Conservation (phyloP, 2,113 vertebrate species). For the Scalopus aquaticus region DNA sequence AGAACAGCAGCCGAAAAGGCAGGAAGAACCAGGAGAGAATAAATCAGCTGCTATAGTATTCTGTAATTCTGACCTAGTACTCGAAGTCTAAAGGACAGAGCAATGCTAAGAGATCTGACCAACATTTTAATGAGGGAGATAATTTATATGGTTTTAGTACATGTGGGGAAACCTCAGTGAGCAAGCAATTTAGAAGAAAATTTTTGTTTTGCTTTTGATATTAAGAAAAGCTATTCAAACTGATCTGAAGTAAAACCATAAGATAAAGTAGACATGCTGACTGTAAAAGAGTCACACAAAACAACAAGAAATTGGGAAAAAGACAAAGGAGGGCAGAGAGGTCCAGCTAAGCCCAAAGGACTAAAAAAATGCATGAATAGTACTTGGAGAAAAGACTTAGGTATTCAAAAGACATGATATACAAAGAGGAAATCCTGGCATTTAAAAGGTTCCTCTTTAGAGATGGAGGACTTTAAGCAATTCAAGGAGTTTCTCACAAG, state of each 20-base stretch:
- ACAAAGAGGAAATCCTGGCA: neutral
- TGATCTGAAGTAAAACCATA: neutral
- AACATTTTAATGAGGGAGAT: neutral
- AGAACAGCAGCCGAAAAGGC: neutral
- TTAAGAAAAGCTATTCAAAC: conserved; percentile 1
- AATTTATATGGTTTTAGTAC: neutral
- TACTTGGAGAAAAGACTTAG: neutral
- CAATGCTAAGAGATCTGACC: neutral
- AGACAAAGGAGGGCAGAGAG: neutral
- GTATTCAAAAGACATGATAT: conserved; percentile 20
- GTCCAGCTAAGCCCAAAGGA: neutral
- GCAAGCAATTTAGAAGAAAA: neutral
- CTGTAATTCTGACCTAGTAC: neutral
- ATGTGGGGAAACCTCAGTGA: neutral
- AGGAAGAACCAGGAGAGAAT: neutral
- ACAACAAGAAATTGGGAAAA: neutral
- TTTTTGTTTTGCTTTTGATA: neutral
- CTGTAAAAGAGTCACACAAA: neutral
- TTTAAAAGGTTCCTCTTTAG: neutral
- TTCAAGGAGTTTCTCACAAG: neutral
- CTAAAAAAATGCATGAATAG: neutral
- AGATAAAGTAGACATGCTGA: neutral
- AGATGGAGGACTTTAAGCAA: neutral
- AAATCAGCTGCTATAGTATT: neutral
- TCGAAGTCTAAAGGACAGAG: neutral